phyloP scores from a whole-genome alignment of 2,797 vertebrate species.

The Numenius phaeopus region DNA sequence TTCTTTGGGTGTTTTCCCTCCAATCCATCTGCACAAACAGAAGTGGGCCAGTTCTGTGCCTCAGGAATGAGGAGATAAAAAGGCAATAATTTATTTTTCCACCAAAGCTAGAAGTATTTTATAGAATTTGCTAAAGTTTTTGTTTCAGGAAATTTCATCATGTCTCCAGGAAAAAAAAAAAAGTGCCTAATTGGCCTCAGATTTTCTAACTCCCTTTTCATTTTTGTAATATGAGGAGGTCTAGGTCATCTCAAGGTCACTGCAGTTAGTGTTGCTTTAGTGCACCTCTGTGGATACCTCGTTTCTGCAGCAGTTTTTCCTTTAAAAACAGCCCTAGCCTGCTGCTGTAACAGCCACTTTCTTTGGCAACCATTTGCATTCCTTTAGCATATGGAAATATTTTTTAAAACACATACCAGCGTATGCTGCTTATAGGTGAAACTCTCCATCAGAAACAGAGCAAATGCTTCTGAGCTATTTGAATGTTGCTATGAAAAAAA shows the following conservation, averaged over 20 bases:
- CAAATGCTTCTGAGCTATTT: slow-evolving; percentile 35
- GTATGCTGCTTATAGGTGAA: slow-evolving; percentile 73
- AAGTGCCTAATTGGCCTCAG: slow-evolving; percentile 78
- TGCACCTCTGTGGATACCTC: slow-evolving; percentile 83
- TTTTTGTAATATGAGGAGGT: slow-evolving; percentile 79
- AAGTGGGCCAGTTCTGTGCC: slow-evolving; percentile 77
- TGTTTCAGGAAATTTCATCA: slow-evolving; percentile 87
- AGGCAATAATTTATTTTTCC: slow-evolving; percentile 83
- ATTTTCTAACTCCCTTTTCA: slow-evolving; percentile 77
- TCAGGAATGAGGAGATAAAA: slow-evolving; percentile 83
- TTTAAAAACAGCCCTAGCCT: slow-evolving; percentile 75
- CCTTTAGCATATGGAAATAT: slow-evolving; percentile 85
- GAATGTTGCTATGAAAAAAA: neutral
- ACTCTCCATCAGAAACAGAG: slow-evolving; percentile 47
- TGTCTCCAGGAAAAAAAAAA: slow-evolving; percentile 80
- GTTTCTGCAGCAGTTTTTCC: slow-evolving; percentile 79
- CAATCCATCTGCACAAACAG: slow-evolving; percentile 81
- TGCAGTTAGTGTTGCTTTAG: slow-evolving; percentile 78
- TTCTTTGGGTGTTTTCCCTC: slow-evolving; percentile 75
- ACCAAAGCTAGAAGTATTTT: slow-evolving; percentile 80
- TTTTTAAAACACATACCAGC: slow-evolving; percentile 81
- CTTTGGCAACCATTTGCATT: slow-evolving; percentile 82
- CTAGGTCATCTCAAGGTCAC: slow-evolving; percentile 81
- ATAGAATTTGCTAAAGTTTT: slow-evolving; percentile 81
- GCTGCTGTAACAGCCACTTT: slow-evolving; percentile 74